Conservation (phyloP, 2,888 invertebrate genomes). For the Morpho deidamia region DNA sequence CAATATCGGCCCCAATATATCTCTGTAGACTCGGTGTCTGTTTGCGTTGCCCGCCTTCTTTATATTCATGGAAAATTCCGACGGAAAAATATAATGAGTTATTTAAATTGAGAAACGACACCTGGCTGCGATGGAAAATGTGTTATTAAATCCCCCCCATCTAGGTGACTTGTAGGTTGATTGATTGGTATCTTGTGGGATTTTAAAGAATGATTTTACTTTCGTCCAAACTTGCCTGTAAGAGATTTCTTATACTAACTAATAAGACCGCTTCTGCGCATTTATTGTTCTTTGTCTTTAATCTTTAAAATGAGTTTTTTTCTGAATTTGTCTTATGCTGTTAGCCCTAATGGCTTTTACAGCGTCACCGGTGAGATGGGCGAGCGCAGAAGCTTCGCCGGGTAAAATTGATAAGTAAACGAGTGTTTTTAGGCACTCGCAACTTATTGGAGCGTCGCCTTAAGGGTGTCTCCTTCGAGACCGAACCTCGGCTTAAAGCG, state of each 20-base stretch:
- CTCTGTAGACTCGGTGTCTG: constrained; percentile 29
- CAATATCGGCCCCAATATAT: constrained; percentile 27
- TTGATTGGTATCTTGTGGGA: background rate
- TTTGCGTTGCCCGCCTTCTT: constrained; percentile 25
- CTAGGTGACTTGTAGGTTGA: no score
- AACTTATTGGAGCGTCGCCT: no score
- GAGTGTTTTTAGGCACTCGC: no score
- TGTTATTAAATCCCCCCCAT: background rate
- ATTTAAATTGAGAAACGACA: constrained; percentile 11
- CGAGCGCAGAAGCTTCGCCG: no score
- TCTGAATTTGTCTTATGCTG: no score
- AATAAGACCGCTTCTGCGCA: background rate
- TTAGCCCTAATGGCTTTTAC: no score
- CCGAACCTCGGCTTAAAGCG: no score
- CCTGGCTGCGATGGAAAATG: constrained; percentile 2
- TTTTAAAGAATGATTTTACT: background rate
- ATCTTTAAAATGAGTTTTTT: no score
- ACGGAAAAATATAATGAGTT: constrained; percentile 20
- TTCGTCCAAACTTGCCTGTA: background rate
- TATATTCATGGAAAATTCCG: constrained; percentile 28
- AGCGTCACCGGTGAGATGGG: no score
- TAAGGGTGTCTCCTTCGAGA: no score
- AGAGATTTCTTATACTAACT: background rate
- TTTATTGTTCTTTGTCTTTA: no score
- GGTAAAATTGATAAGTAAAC: no score